These are phyloP conservation scores for Fragum fragum DNA, from an alignment of 2,888 invertebrate species.

Conservation along the genomic window DNA sequence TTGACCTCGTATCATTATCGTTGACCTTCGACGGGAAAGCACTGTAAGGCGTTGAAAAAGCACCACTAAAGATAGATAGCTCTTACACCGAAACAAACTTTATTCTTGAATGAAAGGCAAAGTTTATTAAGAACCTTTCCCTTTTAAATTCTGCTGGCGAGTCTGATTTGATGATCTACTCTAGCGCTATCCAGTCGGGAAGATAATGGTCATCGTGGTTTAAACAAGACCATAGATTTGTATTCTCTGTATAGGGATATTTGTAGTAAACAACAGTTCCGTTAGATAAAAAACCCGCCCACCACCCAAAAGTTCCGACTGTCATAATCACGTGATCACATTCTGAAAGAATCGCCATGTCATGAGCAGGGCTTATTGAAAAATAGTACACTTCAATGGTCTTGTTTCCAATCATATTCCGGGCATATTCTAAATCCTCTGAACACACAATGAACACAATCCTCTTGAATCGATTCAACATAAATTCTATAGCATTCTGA, in stretches of 20 bases:
- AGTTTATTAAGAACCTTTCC: too few relatives aligned
- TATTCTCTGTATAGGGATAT: conserved; percentile 46
- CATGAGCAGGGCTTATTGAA: conserved; percentile 34
- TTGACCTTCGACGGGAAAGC: too few relatives aligned
- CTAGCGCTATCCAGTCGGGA: conserved; percentile 51
- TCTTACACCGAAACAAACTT: too few relatives aligned
- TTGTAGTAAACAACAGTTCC: conserved; percentile 59
- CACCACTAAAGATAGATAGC: too few relatives aligned
- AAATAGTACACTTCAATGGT: conserved; percentile 15
- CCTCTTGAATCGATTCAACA: conserved; percentile 35
- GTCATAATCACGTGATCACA: conserved; percentile 64
- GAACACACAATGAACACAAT: conserved; percentile 59
- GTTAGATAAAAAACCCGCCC: conserved; percentile 58
- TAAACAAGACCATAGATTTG: conserved; percentile 32
- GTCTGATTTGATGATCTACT: too few relatives aligned
- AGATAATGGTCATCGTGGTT: conserved; percentile 57
- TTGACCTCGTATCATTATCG: too few relatives aligned
- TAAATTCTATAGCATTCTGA: conserved; percentile 29
- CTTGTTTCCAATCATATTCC: conserved; percentile 35
- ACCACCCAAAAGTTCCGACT: conserved; percentile 59
- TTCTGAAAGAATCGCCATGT: conserved; percentile 45
- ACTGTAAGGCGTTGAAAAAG: too few relatives aligned
- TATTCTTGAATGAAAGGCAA: too few relatives aligned
- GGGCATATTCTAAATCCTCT: conserved; percentile 45
- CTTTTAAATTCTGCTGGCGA: too few relatives aligned